Percentiles rank a stretch among this genome's conserved stretches.
These are phyloP conservation scores for Alcis repandata DNA, from an alignment of 2,888 invertebrate genomes.

Conservation along the genomic window DNA sequence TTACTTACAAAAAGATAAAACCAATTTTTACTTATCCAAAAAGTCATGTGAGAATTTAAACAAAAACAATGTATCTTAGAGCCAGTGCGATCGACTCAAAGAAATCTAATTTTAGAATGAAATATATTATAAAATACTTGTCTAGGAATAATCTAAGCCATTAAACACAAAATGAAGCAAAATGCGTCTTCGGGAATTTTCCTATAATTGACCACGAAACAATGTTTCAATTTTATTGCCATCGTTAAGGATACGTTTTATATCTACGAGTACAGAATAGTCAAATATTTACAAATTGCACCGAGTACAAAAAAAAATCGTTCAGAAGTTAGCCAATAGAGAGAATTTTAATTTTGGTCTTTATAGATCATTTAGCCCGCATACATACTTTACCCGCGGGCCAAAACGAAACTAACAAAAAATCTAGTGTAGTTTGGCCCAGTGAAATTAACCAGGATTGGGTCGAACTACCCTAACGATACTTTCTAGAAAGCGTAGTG, in stretches of 20 bases:
- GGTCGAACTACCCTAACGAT: not conserved
- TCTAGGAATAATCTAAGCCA: slow-evolving; percentile 39
- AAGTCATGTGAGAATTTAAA: not conserved
- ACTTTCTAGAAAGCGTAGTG: not conserved
- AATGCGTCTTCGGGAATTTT: slow-evolving; percentile 49
- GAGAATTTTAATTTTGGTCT: slow-evolving; percentile 31
- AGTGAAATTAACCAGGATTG: too few species aligned
- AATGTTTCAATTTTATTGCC: slow-evolving; percentile 56
- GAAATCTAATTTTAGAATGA: slow-evolving; percentile 12
- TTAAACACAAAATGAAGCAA: slow-evolving; percentile 46
- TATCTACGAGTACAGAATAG: slow-evolving; percentile 38
- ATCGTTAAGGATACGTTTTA: slow-evolving; percentile 42
- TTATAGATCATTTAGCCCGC: slow-evolving; percentile 8
- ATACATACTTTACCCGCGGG: not conserved
- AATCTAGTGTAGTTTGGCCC: too few species aligned
- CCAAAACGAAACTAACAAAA: not conserved
- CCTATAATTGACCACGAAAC: slow-evolving; percentile 61
- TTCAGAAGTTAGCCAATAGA: slow-evolving; percentile 30
- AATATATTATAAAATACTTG: slow-evolving; percentile 20
- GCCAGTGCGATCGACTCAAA: not conserved
- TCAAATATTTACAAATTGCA: slow-evolving; percentile 39
- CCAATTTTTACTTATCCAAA: not conserved
- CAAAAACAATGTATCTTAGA: not conserved
- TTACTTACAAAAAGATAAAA: not conserved
- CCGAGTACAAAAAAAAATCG: slow-evolving; percentile 7